phyloP scores from a whole-genome alignment of 2,113 vertebrate genomes.

The Crypturellus undulatus region DNA sequence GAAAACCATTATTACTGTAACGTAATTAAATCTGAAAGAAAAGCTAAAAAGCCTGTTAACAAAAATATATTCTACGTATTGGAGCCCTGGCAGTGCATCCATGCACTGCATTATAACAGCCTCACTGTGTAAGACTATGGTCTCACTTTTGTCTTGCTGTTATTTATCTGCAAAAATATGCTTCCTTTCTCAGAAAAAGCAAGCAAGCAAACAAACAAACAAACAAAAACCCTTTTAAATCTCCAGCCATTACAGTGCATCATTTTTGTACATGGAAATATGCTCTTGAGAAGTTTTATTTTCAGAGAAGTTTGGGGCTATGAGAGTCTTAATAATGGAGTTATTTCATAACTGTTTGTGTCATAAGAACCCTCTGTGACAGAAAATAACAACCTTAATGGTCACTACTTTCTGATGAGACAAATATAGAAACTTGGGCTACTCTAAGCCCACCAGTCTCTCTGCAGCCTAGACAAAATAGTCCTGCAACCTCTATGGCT shows the following conservation, averaged over 20 bases:
- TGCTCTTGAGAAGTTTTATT: neutral
- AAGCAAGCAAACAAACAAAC: too few species aligned
- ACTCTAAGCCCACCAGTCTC: neutral
- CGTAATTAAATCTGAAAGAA: neutral
- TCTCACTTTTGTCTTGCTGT: neutral
- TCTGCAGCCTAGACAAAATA: neutral
- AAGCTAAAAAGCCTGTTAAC: neutral
- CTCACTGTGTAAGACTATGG: neutral
- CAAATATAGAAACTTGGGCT: neutral
- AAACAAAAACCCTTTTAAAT: neutral
- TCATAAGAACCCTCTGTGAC: neutral
- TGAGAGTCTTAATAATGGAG: neutral
- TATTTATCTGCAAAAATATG: neutral
- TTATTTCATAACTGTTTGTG: neutral
- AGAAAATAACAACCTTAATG: neutral
- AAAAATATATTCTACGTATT: neutral
- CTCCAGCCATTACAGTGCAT: neutral
- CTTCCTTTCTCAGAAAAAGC: neutral
- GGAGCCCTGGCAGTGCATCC: neutral
- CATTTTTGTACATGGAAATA: neutral
- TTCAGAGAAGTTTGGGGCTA: neutral
- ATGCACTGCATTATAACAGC: neutral
- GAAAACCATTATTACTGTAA: neutral
- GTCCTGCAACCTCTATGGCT: neutral
- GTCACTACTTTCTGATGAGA: neutral